Evolutionary conservation across 2,113 vertebrate genomes (phyloP).

Genomic region (Clarias gariepinus): DNA sequence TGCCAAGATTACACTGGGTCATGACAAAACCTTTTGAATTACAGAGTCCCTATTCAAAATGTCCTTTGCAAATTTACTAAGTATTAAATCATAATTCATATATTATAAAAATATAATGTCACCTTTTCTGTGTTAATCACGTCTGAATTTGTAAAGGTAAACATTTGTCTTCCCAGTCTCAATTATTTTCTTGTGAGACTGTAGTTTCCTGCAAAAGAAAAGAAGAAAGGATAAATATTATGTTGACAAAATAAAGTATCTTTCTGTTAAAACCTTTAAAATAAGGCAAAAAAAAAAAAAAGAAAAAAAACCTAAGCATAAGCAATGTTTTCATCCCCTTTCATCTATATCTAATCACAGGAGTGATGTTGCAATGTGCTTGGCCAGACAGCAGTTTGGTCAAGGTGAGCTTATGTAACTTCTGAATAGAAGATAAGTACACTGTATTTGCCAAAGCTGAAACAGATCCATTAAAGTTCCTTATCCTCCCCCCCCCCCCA

Average conservation of each 20-base stretch:
- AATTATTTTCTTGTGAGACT: constrained; percentile 91
- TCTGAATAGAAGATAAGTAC: constrained; percentile 57
- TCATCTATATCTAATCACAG: constrained; percentile 57
- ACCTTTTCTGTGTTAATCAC: constrained; percentile 51
- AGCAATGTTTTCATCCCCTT: constrained; percentile 41
- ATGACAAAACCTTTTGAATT: constrained; percentile 71
- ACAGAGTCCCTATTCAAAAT: constrained; percentile 62
- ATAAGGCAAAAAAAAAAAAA: too few relatives aligned
- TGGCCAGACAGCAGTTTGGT: constrained; percentile 57
- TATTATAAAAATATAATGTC: constrained; percentile 40
- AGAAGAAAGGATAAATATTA: neutral
- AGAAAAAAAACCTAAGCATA: neutral
- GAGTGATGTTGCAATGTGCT: constrained; percentile 66
- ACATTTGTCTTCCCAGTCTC: constrained; percentile 48
- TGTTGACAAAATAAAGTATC: neutral
- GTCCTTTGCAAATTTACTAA: constrained; percentile 31
- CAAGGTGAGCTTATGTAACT: constrained; percentile 65
- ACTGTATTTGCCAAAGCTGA: constrained; percentile 2
- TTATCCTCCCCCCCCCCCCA: neutral
- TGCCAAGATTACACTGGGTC: constrained; percentile 62
- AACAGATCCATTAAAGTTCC: neutral
- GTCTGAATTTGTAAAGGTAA: constrained; percentile 43
- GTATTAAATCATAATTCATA: constrained; percentile 26
- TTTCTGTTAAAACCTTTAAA: neutral
- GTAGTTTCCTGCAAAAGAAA: constrained; percentile 71